Percentiles rank a stretch among this genome's conserved stretches.
phyloP scores from a whole-genome alignment of 2,888 invertebrate species.

The Cephus nigrinus region DNA sequence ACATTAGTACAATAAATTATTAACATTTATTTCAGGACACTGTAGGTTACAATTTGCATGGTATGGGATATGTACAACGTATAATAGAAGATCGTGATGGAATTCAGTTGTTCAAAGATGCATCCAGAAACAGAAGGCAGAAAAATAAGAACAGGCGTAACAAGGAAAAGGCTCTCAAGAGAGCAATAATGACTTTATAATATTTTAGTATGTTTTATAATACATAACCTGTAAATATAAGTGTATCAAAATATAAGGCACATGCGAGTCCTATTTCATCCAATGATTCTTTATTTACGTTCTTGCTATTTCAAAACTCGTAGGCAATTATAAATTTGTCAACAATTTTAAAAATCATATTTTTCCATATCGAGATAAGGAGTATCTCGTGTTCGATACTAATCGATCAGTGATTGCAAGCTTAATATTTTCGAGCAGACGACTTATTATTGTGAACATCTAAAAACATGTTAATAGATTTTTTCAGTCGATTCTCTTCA shows the following conservation, averaged over 20 bases:
- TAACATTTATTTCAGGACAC: conserved; percentile 73
- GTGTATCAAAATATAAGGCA: background rate
- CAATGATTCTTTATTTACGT: background rate
- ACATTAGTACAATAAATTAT: conserved; percentile 25
- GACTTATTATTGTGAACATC: background rate
- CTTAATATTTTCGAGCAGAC: background rate
- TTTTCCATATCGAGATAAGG: background rate
- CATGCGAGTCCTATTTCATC: background rate
- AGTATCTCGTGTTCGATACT: background rate
- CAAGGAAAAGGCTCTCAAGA: conserved; percentile 73
- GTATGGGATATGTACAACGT: conserved; percentile 80
- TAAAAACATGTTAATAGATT: background rate
- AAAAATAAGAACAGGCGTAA: conserved; percentile 74
- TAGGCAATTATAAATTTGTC: background rate
- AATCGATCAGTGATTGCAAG: background rate
- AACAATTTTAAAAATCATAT: background rate
- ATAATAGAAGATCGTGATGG: conserved; percentile 81
- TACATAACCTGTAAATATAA: background rate
- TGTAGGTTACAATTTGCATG: conserved; percentile 87
- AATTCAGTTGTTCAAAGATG: conserved; percentile 83
- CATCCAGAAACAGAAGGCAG: conserved; percentile 73
- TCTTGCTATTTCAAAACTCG: background rate
- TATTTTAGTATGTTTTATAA: background rate
- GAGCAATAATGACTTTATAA: conserved; percentile 69
- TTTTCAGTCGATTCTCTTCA: background rate